Evolutionary conservation across 2,797 vertebrate genomes (phyloP).

Genomic region (Borostomias antarcticus): DNA sequence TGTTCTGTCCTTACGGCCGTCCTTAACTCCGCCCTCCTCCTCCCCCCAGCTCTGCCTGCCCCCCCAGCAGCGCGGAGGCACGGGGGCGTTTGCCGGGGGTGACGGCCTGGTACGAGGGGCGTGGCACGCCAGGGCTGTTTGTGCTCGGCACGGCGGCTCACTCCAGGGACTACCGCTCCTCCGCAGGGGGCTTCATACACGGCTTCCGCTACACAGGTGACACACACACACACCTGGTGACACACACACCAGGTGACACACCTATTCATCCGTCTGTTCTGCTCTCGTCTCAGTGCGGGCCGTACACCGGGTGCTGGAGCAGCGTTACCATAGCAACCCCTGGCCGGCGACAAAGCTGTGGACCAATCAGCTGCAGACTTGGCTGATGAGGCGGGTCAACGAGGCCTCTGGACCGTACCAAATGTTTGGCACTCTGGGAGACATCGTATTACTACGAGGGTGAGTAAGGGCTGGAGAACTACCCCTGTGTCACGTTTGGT

Average conservation of each 20-base stretch:
- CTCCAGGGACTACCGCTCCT: constrained; percentile 90
- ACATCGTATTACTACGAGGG: constrained; percentile 87
- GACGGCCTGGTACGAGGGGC: constrained; percentile 89
- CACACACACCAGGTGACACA: background rate
- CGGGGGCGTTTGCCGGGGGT: constrained; percentile 87
- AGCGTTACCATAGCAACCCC: constrained; percentile 81
- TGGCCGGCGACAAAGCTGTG: constrained; percentile 82
- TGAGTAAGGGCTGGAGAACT: constrained; percentile 71
- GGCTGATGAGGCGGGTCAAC: constrained; percentile 87
- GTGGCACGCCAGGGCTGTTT: constrained; percentile 83
- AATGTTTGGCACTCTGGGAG: constrained; percentile 92
- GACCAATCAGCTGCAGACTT: constrained; percentile 83
- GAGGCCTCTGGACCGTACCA: constrained; percentile 96
- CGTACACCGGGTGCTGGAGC: constrained; percentile 88
- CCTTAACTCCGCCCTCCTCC: too few species aligned
- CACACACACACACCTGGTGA: background rate
- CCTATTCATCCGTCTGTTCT: background rate
- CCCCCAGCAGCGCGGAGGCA: constrained; percentile 62
- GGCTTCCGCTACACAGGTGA: constrained; percentile 96
- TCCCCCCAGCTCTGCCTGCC: constrained; percentile 67
- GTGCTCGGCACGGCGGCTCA: constrained; percentile 91
- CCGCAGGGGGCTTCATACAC: constrained; percentile 95
- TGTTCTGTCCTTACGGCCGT: background rate
- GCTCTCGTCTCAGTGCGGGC: constrained; percentile 79
- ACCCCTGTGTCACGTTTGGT: background rate